Evolutionary conservation across 2,113 vertebrate species (phyloP).

Genomic region (Clupea harengus): DNA sequence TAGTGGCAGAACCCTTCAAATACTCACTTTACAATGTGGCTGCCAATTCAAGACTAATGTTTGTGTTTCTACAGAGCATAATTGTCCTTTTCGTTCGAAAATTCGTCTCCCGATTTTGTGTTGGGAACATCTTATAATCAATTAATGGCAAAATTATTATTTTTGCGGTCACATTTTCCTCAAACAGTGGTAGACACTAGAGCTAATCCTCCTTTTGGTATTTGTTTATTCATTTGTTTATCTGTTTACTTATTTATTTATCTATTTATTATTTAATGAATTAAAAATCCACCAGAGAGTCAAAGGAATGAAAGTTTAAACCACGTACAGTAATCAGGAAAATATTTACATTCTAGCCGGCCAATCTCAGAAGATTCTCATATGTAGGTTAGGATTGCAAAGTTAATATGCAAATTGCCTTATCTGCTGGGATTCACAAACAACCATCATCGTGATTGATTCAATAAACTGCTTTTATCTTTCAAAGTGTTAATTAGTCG

Average conservation of each 20-base stretch:
- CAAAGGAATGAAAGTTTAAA: conserved; percentile 66
- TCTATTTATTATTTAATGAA: conserved; percentile 73
- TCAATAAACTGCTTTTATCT: conserved; percentile 99
- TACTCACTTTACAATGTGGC: conserved; percentile 41
- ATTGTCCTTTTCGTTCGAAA: conserved; percentile 55
- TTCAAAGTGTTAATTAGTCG: conserved; percentile 99
- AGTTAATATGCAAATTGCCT: conserved; percentile 99
- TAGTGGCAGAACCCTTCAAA: conserved; percentile 36
- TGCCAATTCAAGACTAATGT: conserved; percentile 41
- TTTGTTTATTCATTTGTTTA: conserved; percentile 42
- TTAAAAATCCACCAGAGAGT: conserved; percentile 64
- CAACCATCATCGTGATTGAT: conserved; percentile 98
- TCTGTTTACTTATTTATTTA: conserved; percentile 60
- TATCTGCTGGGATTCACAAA: conserved; percentile 99
- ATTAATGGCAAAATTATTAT: conserved; percentile 46
- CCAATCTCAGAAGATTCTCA: conserved; percentile 85
- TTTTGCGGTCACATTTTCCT: conserved; percentile 37
- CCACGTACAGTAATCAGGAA: conserved; percentile 68
- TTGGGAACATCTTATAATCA: conserved; percentile 53
- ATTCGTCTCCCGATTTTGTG: conserved; percentile 48
- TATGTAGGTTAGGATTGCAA: conserved; percentile 98
- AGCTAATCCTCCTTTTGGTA: conserved; percentile 37
- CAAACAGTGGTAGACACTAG: conserved; percentile 42
- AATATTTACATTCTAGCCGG: conserved; percentile 92
- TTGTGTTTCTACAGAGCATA: conserved; percentile 48